Percentiles rank a stretch among this genome's conserved stretches.
phyloP scores from a whole-genome alignment of 2,888 invertebrate genomes.

The Osmoderma eremita region DNA sequence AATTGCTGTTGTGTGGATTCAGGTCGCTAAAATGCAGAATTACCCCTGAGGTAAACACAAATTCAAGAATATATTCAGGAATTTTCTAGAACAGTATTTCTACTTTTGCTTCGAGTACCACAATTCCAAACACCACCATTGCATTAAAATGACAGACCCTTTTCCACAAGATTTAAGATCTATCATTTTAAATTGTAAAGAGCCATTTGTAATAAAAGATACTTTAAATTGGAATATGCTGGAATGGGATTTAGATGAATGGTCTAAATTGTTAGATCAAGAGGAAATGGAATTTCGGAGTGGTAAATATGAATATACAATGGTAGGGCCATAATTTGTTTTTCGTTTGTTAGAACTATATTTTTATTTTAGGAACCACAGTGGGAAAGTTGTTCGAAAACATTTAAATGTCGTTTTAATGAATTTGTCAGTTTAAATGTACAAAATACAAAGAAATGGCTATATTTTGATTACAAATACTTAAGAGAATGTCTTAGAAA shows the following conservation, averaged over 20 bases:
- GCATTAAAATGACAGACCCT: neutral
- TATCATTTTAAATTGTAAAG: constrained; percentile 45
- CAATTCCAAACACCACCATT: no score
- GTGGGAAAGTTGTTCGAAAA: constrained; percentile 81
- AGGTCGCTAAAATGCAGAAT: no score
- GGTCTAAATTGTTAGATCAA: constrained; percentile 69
- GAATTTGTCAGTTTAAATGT: constrained; percentile 68
- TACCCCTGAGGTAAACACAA: no score
- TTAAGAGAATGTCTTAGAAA: constrained; percentile 74
- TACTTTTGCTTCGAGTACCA: no score
- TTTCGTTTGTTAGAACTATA: neutral
- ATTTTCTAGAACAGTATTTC: no score
- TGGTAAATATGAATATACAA: constrained; percentile 61
- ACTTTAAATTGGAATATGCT: constrained; percentile 70
- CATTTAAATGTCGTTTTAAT: constrained; percentile 69
- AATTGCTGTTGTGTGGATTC: no score
- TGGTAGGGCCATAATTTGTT: constrained; percentile 52
- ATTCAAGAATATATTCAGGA: no score
- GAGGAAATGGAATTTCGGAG: constrained; percentile 69
- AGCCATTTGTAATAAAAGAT: constrained; percentile 68
- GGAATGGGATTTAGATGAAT: constrained; percentile 71
- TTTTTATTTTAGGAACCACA: constrained; percentile 68
- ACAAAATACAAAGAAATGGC: constrained; percentile 69
- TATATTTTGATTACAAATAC: constrained; percentile 89
- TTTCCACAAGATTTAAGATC: constrained; percentile 14